Base-by-base conservation (phyloP, 2,797 vertebrate genomes). In the Lacerta agilis region DNA sequence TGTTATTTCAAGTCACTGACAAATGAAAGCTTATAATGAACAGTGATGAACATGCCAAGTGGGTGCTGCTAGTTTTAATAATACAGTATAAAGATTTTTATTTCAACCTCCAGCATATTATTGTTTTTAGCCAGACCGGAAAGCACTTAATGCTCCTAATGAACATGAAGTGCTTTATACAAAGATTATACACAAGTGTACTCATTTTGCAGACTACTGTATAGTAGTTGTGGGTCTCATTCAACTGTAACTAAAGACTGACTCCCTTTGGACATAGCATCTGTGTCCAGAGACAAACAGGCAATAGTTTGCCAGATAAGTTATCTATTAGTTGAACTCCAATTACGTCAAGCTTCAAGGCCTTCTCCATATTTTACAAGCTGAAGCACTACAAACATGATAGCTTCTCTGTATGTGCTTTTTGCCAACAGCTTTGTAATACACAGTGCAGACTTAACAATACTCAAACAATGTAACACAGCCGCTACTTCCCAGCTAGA, bases 251-350 rank as follows among this genome's bases (percentile, higher is more conserved):
- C 8, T 84, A 25, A 75, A 84, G 23, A 82, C 69, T 29, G 82
- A 73, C 4, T 33, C 36, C 80, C 45, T 76, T 71, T 89, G 86
- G 85, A 90, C 88, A 27, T 33, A 7, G 75, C 75, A 88, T 66
- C 91, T 93, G 91, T 86, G 88, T 90, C 89, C 83, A 58, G 25
- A 86, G 66, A 78, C 82, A 82, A 79, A 91, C 78, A 69, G 85
- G 43, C 73, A 85, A 82, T 87, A 29, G 20, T 55, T 64, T 33
- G 1, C 79, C 38, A 69, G 0, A 0, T 27, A 82, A 82, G 88
- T 27, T 83, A 87, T 87, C 87, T 88, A 91, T 90, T 29, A 88
- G 45, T 82, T n/a, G 43, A 72, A 79, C 73, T 92, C 83, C 79
- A 87, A 91, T 89, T 36, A 55, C 27, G 17, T 58, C 33, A 86